Evolutionary conservation across 2,888 invertebrate species (phyloP).

Genomic region (Lycia hirtaria): DNA sequence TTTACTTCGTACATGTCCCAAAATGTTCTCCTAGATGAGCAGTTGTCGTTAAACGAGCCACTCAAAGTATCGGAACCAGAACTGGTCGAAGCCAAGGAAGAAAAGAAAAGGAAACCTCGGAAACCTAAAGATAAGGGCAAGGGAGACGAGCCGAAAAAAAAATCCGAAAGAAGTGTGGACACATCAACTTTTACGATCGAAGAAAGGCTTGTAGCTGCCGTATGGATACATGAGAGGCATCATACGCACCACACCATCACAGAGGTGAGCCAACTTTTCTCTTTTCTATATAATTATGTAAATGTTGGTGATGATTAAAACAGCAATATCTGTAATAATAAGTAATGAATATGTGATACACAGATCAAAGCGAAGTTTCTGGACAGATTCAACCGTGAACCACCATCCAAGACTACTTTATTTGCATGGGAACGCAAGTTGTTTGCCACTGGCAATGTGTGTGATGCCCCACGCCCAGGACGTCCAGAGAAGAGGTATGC

Average conservation of each 20-base stretch:
- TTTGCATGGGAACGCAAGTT: conserved; percentile 70
- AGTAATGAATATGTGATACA: too few relatives aligned
- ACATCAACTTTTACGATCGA: conserved; percentile 68
- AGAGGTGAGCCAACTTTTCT: conserved; percentile 43
- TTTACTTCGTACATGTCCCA: conserved; percentile 32
- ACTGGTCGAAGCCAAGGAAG: not conserved
- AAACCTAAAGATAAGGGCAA: conserved; percentile 25
- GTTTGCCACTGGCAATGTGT: conserved; percentile 69
- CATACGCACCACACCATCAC: conserved; percentile 59
- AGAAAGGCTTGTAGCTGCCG: conserved; percentile 74
- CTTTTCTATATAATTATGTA: too few relatives aligned
- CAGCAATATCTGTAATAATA: too few relatives aligned
- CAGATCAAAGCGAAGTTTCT: conserved; percentile 72
- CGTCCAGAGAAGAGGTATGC: conserved; percentile 61
- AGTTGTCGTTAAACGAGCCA: conserved; percentile 16
- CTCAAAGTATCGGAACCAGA: conserved; percentile 8
- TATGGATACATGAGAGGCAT: conserved; percentile 78
- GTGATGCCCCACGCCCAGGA: conserved; percentile 69
- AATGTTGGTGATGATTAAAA: too few relatives aligned
- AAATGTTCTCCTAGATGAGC: conserved; percentile 25
- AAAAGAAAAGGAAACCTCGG: conserved; percentile 32
- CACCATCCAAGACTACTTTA: conserved; percentile 68
- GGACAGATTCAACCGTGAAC: conserved; percentile 65
- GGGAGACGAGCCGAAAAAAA: conserved; percentile 28
- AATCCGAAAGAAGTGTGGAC: conserved; percentile 48